phyloP scores from a whole-genome alignment of 2,888 invertebrate species.

The Subacronicta megacephala region DNA sequence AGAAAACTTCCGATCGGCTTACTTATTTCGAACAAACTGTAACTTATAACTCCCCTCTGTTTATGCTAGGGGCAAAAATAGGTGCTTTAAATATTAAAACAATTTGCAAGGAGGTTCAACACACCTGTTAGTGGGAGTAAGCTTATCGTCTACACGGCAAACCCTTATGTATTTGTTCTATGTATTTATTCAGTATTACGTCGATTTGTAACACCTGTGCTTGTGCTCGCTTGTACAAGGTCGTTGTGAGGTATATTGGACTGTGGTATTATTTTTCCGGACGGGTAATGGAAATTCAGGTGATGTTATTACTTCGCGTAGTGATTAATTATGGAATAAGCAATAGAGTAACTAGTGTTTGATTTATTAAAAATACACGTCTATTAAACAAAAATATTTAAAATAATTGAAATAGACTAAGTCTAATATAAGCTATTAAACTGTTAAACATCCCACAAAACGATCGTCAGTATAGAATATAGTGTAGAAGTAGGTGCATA shows the following conservation, averaged over 20 bases:
- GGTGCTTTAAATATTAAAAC: conserved; percentile 32
- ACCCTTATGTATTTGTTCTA: conserved; percentile 45
- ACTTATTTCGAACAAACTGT: too few species aligned
- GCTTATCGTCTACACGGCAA: conserved; percentile 35
- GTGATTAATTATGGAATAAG: conserved; percentile 24
- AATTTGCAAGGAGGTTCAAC: conserved; percentile 21
- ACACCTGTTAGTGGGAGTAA: conserved; percentile 20
- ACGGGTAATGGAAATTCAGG: conserved; percentile 47
- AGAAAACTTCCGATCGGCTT: too few species aligned
- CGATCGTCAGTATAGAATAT: too few species aligned
- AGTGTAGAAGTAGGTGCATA: too few species aligned
- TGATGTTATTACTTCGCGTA: conserved; percentile 36
- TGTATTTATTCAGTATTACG: conserved; percentile 57
- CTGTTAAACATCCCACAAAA: too few species aligned
- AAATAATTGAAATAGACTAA: too few species aligned
- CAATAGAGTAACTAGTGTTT: too few species aligned
- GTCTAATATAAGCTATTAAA: too few species aligned
- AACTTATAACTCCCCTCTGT: too few species aligned
- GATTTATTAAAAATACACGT: too few species aligned
- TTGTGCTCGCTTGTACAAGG: conserved; percentile 46
- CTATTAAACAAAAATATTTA: too few species aligned
- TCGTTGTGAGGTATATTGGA: conserved; percentile 49
- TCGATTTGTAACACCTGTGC: conserved; percentile 57
- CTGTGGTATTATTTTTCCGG: conserved; percentile 48
- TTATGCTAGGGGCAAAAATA: too few species aligned